Evolutionary conservation across 2,113 vertebrate genomes (phyloP).

Genomic region (Microtus montanus): DNA sequence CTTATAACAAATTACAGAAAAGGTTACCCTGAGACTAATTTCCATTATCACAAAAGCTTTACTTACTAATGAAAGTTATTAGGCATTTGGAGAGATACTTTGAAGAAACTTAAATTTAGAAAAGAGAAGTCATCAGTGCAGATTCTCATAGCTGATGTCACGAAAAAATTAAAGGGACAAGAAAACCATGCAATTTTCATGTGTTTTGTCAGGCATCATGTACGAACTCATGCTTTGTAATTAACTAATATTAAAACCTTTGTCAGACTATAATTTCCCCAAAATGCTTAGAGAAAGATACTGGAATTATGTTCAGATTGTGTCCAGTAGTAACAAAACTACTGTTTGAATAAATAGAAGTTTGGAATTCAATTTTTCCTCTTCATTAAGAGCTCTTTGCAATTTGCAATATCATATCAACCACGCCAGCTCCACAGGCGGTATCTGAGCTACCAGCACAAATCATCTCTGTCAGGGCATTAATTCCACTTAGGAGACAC

Average conservation of each 20-base stretch:
- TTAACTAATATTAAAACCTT: not conserved
- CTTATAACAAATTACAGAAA: not conserved
- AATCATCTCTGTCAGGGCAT: not conserved
- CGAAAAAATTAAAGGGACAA: not conserved
- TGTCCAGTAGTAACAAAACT: not conserved
- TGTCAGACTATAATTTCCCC: not conserved
- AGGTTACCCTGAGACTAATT: not conserved
- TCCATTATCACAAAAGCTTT: not conserved
- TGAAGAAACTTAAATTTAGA: not conserved
- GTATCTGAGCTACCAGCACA: not conserved
- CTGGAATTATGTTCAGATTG: not conserved
- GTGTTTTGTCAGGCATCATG: not conserved
- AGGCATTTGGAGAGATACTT: not conserved
- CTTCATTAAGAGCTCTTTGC: not conserved
- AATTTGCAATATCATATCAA: not conserved
- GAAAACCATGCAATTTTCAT: not conserved
- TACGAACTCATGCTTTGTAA: not conserved
- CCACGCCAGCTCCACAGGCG: not conserved
- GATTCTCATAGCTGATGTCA: not conserved
- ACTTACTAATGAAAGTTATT: not conserved
- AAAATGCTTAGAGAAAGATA: not conserved
- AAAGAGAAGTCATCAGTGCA: not conserved
- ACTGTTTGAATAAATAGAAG: not conserved
- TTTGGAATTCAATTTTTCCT: not conserved
- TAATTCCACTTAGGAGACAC: conserved; percentile 3